Evolutionary conservation across 2,888 invertebrate genomes (phyloP).

Genomic region (Neoitamus cyanurus): DNA sequence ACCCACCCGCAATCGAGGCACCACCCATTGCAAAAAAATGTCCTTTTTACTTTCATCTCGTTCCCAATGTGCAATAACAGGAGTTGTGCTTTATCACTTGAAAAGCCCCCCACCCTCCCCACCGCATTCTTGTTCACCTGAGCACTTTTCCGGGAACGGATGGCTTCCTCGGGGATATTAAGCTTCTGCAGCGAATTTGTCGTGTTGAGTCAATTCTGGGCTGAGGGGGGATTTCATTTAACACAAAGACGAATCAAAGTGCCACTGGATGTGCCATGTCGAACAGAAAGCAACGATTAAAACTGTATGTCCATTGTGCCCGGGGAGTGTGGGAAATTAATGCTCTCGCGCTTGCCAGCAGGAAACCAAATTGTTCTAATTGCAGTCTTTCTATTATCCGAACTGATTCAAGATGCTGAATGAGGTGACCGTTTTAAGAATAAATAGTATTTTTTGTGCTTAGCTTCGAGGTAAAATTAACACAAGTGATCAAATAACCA

Average conservation of each 20-base stretch:
- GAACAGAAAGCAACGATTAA: not conserved
- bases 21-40: not conserved
- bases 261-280: not conserved
- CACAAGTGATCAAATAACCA: too few relatives aligned
- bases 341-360: not conserved
- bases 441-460: too few relatives aligned
- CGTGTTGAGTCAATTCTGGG: not conserved
- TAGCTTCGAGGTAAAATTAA: too few relatives aligned
- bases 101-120: not conserved
- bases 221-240: not conserved
- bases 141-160: not conserved
- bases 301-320: not conserved
- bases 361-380: not conserved
- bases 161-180: not conserved
- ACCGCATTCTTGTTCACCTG: not conserved
- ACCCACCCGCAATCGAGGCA: not conserved
- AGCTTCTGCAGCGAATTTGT: not conserved
- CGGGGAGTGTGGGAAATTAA: not conserved
- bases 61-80: conserved; percentile 8
- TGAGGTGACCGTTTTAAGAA: too few relatives aligned
- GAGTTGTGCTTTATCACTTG: conserved; percentile 30
- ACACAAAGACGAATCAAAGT: not conserved
- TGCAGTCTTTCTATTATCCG: not conserved
- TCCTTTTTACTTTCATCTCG: conserved; percentile 18
- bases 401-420: too few relatives aligned